phyloP scores from a whole-genome alignment of 2,888 invertebrate species.

The Eustalomyia histrio region DNA sequence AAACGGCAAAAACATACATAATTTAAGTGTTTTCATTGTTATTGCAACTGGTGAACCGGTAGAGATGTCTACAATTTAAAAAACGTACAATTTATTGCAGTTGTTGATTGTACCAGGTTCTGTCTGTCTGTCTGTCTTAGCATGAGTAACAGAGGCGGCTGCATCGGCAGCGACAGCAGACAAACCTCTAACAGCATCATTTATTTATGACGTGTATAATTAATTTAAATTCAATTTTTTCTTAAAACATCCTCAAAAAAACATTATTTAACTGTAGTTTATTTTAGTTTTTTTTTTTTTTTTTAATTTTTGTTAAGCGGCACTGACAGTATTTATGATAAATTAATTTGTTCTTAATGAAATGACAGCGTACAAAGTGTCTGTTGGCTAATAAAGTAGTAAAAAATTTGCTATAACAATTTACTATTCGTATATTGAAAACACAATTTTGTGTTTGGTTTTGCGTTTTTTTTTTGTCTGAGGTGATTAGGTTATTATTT shows the following conservation, averaged over 20 bases:
- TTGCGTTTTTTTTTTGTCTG: slow-evolving; percentile 5
- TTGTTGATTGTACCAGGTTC: not conserved
- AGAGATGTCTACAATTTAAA: slow-evolving; percentile 7
- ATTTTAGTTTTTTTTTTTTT: not conserved
- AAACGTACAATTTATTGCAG: slow-evolving; percentile 6
- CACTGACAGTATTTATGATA: slow-evolving; percentile 60
- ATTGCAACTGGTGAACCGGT: not conserved
- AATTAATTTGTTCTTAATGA: slow-evolving; percentile 66
- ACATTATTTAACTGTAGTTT: slow-evolving; percentile 16
- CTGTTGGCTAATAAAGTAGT: slow-evolving; percentile 62
- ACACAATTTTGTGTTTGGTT: not conserved
- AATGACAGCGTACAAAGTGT: slow-evolving; percentile 66
- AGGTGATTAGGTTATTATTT: slow-evolving; percentile 39
- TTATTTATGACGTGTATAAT: slow-evolving; percentile 62
- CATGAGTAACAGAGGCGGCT: not conserved
- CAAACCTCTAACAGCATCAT: slow-evolving; percentile 53
- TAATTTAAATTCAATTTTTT: slow-evolving; percentile 59
- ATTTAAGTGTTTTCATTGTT: not conserved
- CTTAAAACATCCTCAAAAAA: slow-evolving; percentile 50
- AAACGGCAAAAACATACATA: not conserved
- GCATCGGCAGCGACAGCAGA: slow-evolving; percentile 18
- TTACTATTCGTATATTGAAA: not conserved
- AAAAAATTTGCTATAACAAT: slow-evolving; percentile 34
- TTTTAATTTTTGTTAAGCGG: slow-evolving; percentile 4
- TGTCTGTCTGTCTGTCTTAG: not conserved